Evolutionary conservation across 2,113 vertebrate species (phyloP).

Genomic region (Paedocypris sp.): DNA sequence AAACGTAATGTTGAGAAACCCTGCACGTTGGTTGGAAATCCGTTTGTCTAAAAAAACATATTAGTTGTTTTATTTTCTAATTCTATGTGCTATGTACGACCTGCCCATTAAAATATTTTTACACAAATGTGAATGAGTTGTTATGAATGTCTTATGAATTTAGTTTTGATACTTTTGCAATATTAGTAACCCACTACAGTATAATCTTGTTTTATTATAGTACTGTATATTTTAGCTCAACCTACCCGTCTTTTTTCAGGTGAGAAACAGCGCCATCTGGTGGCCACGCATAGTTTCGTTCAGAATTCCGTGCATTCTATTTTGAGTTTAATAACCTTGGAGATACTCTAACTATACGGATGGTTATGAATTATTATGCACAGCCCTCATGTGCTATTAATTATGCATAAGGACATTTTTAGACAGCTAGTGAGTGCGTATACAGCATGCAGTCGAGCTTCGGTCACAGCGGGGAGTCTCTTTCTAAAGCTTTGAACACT

Average conservation of each 20-base stretch:
- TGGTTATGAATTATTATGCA: conserved; percentile 1
- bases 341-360: background rate
- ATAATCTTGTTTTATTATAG: no score
- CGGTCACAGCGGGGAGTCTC: conserved; percentile 7
- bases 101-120: no score
- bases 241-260: no score
- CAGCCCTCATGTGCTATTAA: background rate
- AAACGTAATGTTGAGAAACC: background rate
- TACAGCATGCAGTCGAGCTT: background rate
- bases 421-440: background rate
- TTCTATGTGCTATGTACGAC: no score
- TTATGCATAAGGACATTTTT: conserved; percentile 7
- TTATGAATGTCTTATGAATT: no score
- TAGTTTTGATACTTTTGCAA: no score
- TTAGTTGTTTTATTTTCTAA: no score
- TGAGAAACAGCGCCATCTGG: conserved; percentile 14
- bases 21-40: background rate
- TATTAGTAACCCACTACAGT: no score
- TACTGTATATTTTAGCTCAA: no score
- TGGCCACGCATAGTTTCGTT: background rate
- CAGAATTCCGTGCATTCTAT: background rate
- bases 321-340: background rate
- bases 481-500: background rate
- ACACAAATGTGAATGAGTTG: no score
- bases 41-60: no score